phyloP scores from a whole-genome alignment of 2,888 invertebrate species.

The Phyllotreta striolata region DNA sequence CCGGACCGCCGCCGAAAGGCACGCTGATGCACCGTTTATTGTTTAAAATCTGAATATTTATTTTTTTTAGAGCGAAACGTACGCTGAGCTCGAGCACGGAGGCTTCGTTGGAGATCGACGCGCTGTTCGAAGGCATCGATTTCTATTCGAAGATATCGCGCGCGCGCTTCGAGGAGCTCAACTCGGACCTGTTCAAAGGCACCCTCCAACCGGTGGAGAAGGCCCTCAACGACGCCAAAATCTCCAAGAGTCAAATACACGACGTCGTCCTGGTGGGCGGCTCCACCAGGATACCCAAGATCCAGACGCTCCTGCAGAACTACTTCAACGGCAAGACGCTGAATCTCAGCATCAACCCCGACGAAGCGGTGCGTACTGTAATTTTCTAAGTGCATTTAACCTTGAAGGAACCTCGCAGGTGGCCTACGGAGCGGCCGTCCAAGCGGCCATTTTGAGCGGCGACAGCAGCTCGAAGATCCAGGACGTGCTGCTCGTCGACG shows the following conservation, averaged over 20 bases:
- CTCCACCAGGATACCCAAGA: slow-evolving; percentile 81
- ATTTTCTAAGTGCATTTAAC: too few species aligned
- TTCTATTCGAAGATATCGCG: slow-evolving; percentile 61
- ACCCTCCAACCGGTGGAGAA: slow-evolving; percentile 66
- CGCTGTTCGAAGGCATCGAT: slow-evolving; percentile 71
- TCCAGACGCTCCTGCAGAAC: slow-evolving; percentile 78
- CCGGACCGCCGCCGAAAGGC: slow-evolving; percentile 74
- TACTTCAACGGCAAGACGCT: slow-evolving; percentile 72
- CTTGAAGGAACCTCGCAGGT: slow-evolving; percentile 25
- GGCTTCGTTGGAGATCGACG: slow-evolving; percentile 30
- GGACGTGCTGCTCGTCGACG: slow-evolving; percentile 63
- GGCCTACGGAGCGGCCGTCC: slow-evolving; percentile 69
- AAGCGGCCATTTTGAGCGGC: slow-evolving; percentile 60
- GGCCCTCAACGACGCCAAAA: slow-evolving; percentile 69
- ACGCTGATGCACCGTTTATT: slow-evolving; percentile 49
- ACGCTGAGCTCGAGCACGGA: slow-evolving; percentile 80
- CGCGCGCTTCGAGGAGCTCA: slow-evolving; percentile 61
- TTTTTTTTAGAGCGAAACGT: slow-evolving; percentile 70
- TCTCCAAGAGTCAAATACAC: slow-evolving; percentile 78
- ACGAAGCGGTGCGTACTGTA: slow-evolving; percentile 50
- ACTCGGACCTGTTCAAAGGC: slow-evolving; percentile 73
- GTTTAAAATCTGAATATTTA: not conserved
- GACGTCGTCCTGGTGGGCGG: slow-evolving; percentile 86
- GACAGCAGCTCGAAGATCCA: slow-evolving; percentile 74
- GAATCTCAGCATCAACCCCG: slow-evolving; percentile 58